Base-by-base conservation (phyloP, 1,140 invertebrate genomes). In the Ceratitis capitata region DNA sequence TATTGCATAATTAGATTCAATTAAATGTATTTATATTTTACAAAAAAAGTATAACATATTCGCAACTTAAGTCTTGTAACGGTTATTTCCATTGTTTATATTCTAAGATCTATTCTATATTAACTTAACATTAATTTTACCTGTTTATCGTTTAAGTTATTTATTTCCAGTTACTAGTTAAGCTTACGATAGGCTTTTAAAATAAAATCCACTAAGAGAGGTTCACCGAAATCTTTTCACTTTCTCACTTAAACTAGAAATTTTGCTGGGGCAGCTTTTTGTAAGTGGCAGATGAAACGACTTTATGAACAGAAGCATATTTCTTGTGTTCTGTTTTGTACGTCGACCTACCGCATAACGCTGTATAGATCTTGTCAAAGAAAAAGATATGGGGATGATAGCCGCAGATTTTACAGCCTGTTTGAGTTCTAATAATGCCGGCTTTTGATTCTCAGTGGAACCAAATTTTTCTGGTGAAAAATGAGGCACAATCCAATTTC, bases 151-250 rank as follows among this genome's bases (percentile, higher is more conserved):
- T 39, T 78, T 6, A 45, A 74, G n/a, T 23, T 78, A 26, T 7
- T 78, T 78, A 78, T 23, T 26, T 19, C 69, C 45, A 45, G 45
- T 26, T n/a, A 78, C 45, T 78, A 45, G 26, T 74, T 78, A 45
- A 35, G 35, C 19, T 45, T 78, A 47, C 2, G 16, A 32, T 39
- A 69, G 14, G 61, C 32, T 78, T 47, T 78, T 39, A 23, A 47
- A 78, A 45, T 26, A 47, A 19, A 10, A 2, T 9, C 45, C n/a
- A 23, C 4, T 45, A 26, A 9, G 0, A 78, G 23, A 78, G 42
- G 39, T 45, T 78, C 69, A 78, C 69, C 69, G 69, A 78, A 42
- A 78, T 78, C 3, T 78, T 78, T 45, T 78, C 69, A 78, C 69
- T 45, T 78, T 78, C 12, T 26, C 69, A 78, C 42, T 45, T 23